Evolutionary conservation across 2,888 invertebrate species (phyloP).

Genomic region (Lydus trimaculatus): DNA sequence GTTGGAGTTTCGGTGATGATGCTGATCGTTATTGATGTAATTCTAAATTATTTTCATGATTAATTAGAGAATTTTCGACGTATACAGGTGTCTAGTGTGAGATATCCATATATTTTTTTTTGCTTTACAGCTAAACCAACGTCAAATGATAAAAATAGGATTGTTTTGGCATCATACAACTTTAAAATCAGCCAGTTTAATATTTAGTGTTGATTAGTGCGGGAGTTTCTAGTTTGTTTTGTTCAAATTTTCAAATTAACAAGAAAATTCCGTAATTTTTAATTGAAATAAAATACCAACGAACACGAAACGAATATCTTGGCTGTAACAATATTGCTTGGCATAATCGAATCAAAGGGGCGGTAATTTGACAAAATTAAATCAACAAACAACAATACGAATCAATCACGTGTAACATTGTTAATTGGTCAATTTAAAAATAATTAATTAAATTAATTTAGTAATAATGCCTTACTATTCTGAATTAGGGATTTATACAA

Average conservation of each 20-base stretch:
- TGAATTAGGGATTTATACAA: constrained; percentile 65
- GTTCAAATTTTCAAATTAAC: constrained; percentile 17
- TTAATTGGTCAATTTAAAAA: constrained; percentile 30
- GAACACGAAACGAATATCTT: constrained; percentile 30
- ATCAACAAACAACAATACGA: not conserved
- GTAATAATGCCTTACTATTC: constrained; percentile 72
- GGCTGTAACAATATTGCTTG: constrained; percentile 14
- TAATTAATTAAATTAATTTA: not conserved
- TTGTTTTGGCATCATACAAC: constrained; percentile 52
- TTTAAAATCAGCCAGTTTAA: constrained; percentile 51
- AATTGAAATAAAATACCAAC: constrained; percentile 10
- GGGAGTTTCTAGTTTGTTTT: constrained; percentile 29
- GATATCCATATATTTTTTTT: not conserved
- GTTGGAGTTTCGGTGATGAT: too few species aligned
- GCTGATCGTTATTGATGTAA: not conserved
- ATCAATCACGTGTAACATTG: constrained; percentile 33
- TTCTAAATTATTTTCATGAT: not conserved
- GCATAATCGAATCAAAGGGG: constrained; percentile 10
- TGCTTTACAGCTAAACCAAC: constrained; percentile 30
- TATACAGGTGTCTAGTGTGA: constrained; percentile 10
- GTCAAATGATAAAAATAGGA: constrained; percentile 56
- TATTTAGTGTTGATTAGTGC: constrained; percentile 46
- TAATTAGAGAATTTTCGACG: not conserved
- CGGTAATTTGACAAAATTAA: not conserved
- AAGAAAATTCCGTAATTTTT: constrained; percentile 31